Evolutionary conservation across 1,140 invertebrate species (phyloP).

Genomic region (Hormaphis cornu): DNA sequence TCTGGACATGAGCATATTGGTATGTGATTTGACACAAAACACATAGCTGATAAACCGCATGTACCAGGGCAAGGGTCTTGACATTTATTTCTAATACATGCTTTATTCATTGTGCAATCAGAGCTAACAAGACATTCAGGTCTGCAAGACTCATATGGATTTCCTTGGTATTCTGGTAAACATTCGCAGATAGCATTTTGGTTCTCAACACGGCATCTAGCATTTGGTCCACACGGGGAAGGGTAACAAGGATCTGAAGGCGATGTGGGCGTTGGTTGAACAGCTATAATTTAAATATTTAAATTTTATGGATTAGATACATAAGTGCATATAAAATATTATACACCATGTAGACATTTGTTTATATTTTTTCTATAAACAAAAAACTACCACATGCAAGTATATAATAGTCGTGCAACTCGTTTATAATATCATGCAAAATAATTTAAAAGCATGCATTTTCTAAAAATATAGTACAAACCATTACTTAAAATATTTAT

Average conservation of each 20-base stretch:
- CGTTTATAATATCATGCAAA: conserved; percentile 16
- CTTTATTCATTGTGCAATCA: conserved; percentile 64
- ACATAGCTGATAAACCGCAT: conserved; percentile 52
- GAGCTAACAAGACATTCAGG: conserved; percentile 70
- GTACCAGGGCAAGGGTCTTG: conserved; percentile 71
- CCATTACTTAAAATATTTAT: neutral
- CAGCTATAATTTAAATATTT: conserved; percentile 24
- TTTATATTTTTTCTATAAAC: neutral
- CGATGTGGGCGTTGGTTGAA: conserved; percentile 37
- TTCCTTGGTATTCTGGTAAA: conserved; percentile 62
- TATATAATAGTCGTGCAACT: conserved; percentile 19
- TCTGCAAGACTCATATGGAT: conserved; percentile 64
- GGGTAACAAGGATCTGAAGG: conserved; percentile 52
- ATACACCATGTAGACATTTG: neutral
- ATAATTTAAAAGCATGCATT: conserved; percentile 7
- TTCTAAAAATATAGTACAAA: neutral
- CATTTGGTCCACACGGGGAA: conserved; percentile 59
- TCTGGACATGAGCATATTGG: conserved; percentile 61
- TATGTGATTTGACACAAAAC: conserved; percentile 58
- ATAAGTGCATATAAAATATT: neutral
- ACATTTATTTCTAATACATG: conserved; percentile 71
- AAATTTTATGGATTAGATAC: neutral
- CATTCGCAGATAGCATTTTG: conserved; percentile 56
- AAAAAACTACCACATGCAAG: conserved; percentile 19
- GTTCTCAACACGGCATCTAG: conserved; percentile 50